Conservation (phyloP, 2,113 vertebrate species). For the Albula goreensis region DNA sequence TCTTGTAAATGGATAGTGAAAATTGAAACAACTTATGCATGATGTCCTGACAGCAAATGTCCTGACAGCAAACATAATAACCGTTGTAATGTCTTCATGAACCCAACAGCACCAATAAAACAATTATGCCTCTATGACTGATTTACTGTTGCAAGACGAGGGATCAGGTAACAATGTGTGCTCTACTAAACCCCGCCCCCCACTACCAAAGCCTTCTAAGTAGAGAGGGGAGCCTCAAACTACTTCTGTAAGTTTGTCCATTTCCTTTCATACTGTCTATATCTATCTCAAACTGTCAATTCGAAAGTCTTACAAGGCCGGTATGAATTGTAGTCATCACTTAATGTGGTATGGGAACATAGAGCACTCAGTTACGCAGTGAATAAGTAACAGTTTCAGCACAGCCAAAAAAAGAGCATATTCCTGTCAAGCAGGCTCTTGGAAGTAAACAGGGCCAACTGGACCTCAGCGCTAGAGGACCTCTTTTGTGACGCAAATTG, state of each 20-base stretch:
- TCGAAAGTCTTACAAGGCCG: not conserved
- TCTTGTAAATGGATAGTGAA: not conserved
- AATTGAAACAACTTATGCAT: not conserved
- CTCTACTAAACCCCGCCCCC: not conserved
- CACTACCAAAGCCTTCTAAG: too few species aligned
- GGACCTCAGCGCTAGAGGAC: not conserved
- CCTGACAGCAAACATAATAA: slow-evolving; percentile 2
- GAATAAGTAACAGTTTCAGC: not conserved
- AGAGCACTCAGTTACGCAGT: not conserved
- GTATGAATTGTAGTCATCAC: not conserved
- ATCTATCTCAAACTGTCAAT: not conserved
- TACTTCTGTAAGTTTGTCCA: not conserved
- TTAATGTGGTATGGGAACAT: not conserved
- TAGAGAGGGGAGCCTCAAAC: not conserved
- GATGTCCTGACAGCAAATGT: not conserved
- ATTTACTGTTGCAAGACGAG: slow-evolving; percentile 8
- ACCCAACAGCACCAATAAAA: not conserved
- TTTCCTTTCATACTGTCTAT: not conserved
- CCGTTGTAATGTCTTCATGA: not conserved
- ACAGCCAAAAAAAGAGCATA: not conserved
- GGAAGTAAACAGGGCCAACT: not conserved
- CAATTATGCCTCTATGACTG: slow-evolving; percentile 8
- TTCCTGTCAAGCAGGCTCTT: not conserved
- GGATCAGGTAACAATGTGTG: slow-evolving; percentile 11
- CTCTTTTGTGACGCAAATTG: not conserved